These are phyloP conservation scores for Diphyllodes magnificus DNA, from an alignment of 2,113 vertebrate genomes.

Conservation along the genomic window DNA sequence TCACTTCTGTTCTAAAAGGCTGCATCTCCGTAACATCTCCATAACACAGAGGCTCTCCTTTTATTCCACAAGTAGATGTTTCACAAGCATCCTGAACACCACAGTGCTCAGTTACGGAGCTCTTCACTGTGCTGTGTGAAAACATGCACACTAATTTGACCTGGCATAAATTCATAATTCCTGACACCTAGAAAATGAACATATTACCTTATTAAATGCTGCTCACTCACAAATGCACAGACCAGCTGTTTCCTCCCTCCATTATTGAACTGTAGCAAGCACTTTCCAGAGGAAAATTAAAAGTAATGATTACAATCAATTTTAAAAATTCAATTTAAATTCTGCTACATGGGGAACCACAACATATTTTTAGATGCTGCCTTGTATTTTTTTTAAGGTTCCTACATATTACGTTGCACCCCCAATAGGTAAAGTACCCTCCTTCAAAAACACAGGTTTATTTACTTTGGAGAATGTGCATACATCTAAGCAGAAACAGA, in stretches of 20 bases:
- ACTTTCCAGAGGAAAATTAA: constrained; percentile 45
- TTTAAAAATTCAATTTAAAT: not conserved
- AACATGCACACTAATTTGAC: constrained; percentile 5
- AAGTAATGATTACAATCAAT: constrained; percentile 45
- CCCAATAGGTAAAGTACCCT: not conserved
- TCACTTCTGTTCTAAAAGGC: not conserved
- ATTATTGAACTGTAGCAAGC: not conserved
- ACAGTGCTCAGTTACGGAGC: rapidly evolving
- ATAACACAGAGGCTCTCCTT: not conserved
- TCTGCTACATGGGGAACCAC: not conserved
- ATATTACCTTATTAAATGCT: constrained; percentile 45
- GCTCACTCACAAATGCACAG: constrained; percentile 35
- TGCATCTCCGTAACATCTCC: not conserved
- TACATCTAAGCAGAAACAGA: not conserved
- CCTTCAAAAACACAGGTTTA: not conserved
- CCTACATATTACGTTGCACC: not conserved
- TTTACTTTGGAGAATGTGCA: not conserved
- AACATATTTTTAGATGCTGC: not conserved
- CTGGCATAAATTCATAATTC: constrained; percentile 16
- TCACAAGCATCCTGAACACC: not conserved
- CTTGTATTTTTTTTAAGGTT: not conserved
- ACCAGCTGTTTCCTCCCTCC: constrained; percentile 39
- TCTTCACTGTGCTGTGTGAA: not conserved
- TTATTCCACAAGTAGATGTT: not conserved
- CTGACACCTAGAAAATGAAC: constrained; percentile 43